Percentiles rank a stretch among this genome's conserved stretches.
phyloP scores from a whole-genome alignment of 2,888 invertebrate genomes.

The Drosophila falleni region DNA sequence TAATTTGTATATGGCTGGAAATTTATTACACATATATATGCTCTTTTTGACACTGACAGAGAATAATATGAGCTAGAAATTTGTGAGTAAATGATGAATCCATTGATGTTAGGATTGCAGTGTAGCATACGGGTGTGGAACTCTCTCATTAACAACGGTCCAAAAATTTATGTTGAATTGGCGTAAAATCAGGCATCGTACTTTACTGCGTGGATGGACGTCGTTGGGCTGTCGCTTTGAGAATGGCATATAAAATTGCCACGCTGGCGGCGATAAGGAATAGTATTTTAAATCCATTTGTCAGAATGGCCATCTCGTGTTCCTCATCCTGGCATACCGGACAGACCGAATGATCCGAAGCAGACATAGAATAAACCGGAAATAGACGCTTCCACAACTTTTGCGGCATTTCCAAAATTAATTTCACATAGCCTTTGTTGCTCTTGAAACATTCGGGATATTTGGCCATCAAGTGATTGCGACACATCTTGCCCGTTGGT shows the following conservation, averaged over 20 bases:
- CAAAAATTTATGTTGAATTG: background rate
- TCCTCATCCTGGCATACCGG: constrained; percentile 6
- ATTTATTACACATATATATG: constrained; percentile 19
- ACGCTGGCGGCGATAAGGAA: constrained; percentile 37
- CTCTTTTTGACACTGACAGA: background rate
- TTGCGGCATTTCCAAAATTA: constrained; percentile 9
- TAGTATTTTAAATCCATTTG: constrained; percentile 4
- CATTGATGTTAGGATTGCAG: background rate
- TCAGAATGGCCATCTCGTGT: background rate
- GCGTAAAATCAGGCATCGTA: background rate
- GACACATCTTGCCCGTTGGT: constrained; percentile 29
- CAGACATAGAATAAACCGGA: background rate
- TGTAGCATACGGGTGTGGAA: background rate
- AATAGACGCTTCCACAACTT: constrained; percentile 15
- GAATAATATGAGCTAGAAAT: constrained; percentile 3
- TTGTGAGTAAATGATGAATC: constrained; percentile 7
- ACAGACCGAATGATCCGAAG: background rate
- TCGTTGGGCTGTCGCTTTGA: constrained; percentile 29
- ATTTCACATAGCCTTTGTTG: background rate
- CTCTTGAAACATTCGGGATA: constrained; percentile 35
- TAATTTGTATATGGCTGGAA: constrained; percentile 4
- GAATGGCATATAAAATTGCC: constrained; percentile 44
- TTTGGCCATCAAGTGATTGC: constrained; percentile 22
- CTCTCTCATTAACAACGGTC: background rate
- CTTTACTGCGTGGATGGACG: constrained; percentile 23